Conservation (phyloP, 30 jellyfish, hydroid and myxozoan species). For the Cassiopea andromeda region DNA sequence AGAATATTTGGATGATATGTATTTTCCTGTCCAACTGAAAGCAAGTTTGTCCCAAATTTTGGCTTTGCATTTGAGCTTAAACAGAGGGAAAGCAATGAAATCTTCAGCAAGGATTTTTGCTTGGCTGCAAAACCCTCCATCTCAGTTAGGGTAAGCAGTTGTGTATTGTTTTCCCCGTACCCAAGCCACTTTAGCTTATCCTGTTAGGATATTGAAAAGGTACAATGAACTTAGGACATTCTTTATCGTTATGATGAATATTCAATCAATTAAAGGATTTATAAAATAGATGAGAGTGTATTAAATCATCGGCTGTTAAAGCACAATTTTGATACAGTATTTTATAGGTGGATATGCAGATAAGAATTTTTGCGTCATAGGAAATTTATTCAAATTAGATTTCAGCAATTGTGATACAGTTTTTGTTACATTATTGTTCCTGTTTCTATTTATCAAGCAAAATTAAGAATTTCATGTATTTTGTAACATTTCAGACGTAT, state of each 20-base stretch:
- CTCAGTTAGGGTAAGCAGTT: conserved; percentile 75
- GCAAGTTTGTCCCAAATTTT: conserved; percentile 67
- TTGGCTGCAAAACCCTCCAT: conserved; percentile 68
- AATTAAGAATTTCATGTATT: neutral
- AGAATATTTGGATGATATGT: conserved; percentile 26
- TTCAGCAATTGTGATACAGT: too few species aligned
- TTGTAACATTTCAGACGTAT: conserved; percentile 51
- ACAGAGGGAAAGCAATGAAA: conserved; percentile 37
- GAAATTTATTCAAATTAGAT: too few species aligned
- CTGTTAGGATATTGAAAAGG: neutral
- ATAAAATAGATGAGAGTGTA: too few species aligned
- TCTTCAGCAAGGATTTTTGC: conserved; percentile 60
- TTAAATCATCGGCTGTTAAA: too few species aligned
- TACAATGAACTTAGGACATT: neutral
- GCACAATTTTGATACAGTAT: too few species aligned
- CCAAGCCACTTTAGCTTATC: neutral
- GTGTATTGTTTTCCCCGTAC: neutral
- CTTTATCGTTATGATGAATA: too few species aligned
- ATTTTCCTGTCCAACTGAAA: conserved; percentile 63
- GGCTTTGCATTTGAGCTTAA: conserved; percentile 38
- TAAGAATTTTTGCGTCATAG: too few species aligned
- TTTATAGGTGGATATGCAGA: too few species aligned
- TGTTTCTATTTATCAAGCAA: neutral
- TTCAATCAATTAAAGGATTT: too few species aligned
- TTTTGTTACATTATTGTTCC: too few species aligned